Percentiles rank a stretch among this genome's conserved stretches.
Evolutionary conservation across 2,888 invertebrate genomes (phyloP).

Genomic region (Notodonta dromedarius): DNA sequence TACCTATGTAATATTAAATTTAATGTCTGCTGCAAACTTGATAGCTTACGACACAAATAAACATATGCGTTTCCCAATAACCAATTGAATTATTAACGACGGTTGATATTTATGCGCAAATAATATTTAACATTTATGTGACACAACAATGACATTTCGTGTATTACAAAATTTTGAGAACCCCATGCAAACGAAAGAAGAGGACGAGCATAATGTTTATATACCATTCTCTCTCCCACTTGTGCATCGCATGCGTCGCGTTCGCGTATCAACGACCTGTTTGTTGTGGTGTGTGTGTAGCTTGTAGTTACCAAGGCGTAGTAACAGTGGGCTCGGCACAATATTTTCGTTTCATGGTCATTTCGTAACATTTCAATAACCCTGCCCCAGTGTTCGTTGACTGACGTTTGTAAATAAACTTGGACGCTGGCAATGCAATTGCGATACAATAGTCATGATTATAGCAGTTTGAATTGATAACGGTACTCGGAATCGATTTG

Average conservation of each 20-base stretch:
- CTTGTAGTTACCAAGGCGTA: conserved; percentile 63
- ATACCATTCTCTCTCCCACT: conserved; percentile 63
- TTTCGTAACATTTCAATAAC: conserved; percentile 76
- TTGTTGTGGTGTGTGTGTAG: conserved; percentile 56
- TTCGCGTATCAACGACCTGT: conserved; percentile 79
- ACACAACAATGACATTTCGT: conserved; percentile 5
- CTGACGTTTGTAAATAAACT: conserved; percentile 61
- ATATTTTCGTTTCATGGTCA: conserved; percentile 77
- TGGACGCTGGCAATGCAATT: conserved; percentile 31
- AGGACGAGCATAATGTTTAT: conserved; percentile 68
- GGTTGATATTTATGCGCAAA: conserved; percentile 12
- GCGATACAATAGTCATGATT: conserved; percentile 45
- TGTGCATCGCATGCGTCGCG: conserved; percentile 58
- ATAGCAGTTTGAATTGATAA: conserved; percentile 35
- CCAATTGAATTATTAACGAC: conserved; percentile 5
- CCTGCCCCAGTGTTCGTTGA: conserved; percentile 50
- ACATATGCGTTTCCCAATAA: not conserved
- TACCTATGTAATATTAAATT: too few species aligned
- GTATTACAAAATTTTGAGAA: conserved; percentile 48
- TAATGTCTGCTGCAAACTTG: not conserved
- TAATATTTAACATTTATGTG: conserved; percentile 3
- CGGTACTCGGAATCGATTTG: conserved; percentile 33
- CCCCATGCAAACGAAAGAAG: conserved; percentile 47
- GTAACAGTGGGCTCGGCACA: conserved; percentile 62
- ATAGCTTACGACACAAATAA: not conserved